These are phyloP conservation scores for Nomada fucata DNA, from an alignment of 2,888 invertebrate genomes.

Conservation along the genomic window DNA sequence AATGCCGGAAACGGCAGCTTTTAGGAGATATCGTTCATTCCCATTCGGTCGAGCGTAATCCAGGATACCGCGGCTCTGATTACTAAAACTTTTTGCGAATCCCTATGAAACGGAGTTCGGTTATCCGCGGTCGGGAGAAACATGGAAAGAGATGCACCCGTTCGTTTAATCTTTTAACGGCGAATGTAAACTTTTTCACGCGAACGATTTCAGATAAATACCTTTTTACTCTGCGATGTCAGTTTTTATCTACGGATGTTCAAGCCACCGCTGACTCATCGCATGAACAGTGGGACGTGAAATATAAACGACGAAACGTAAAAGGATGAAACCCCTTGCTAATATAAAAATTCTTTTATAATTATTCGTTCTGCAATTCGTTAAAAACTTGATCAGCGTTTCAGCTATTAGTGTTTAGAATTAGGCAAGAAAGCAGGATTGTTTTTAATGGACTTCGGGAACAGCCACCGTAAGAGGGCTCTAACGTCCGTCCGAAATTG, in stretches of 20 bases:
- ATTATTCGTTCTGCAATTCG: too few relatives aligned
- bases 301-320: background rate
- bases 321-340: background rate
- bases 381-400: background rate
- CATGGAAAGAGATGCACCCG: background rate
- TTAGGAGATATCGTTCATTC: constrained; percentile 24
- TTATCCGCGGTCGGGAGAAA: background rate
- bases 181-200: background rate
- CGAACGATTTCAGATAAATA: background rate
- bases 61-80: constrained; percentile 8
- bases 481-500: constrained; percentile 57
- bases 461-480: constrained; percentile 56
- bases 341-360: too few relatives aligned
- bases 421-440: background rate
- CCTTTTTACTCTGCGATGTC: background rate
- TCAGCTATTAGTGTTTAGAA: background rate
- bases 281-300: background rate
- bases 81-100: background rate
- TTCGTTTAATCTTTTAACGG: background rate
- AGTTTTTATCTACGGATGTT: background rate
- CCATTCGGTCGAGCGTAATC: background rate
- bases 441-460: constrained; percentile 41
- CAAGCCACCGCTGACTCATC: background rate
- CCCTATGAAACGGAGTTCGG: background rate
- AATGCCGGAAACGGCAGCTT: constrained; percentile 34